phyloP scores from a whole-genome alignment of 2,888 invertebrate genomes.

The Phlogophora meticulosa region DNA sequence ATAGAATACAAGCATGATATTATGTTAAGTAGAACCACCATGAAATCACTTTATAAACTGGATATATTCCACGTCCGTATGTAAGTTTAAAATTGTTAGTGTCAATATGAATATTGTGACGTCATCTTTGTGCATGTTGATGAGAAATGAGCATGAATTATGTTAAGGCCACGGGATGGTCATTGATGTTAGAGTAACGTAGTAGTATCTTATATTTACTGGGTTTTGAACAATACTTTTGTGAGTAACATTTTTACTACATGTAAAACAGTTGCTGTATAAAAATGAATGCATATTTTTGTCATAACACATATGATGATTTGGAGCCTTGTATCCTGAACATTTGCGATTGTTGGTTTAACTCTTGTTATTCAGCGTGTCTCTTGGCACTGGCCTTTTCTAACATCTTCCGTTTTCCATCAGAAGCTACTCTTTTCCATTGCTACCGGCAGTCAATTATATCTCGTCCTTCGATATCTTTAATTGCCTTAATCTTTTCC shows the following conservation, averaged over 20 bases:
- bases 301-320: not conserved
- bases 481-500: not conserved
- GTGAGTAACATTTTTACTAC: not conserved
- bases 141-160: conserved; percentile 49
- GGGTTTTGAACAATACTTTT: conserved; percentile 2
- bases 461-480: too few relatives aligned
- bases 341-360: too few relatives aligned
- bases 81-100: conserved; percentile 22
- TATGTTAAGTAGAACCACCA: not conserved
- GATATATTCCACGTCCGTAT: not conserved
- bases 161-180: conserved; percentile 51
- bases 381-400: too few relatives aligned
- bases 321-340: too few relatives aligned
- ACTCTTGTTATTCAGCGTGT: too few relatives aligned
- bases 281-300: not conserved
- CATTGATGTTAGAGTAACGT: conserved; percentile 33
- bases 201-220: conserved; percentile 3
- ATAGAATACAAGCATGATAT: not conserved
- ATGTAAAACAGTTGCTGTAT: not conserved
- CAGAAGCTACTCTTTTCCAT: too few relatives aligned
- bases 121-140: conserved; percentile 39
- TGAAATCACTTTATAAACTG: not conserved
- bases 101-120: conserved; percentile 43
- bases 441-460: too few relatives aligned
- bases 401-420: too few relatives aligned